A percentile compares a stretch with the other conserved stretches of the same genome.
phyloP scores from a whole-genome alignment of 2,113 vertebrate species.

The Ochotona princeps region DNA sequence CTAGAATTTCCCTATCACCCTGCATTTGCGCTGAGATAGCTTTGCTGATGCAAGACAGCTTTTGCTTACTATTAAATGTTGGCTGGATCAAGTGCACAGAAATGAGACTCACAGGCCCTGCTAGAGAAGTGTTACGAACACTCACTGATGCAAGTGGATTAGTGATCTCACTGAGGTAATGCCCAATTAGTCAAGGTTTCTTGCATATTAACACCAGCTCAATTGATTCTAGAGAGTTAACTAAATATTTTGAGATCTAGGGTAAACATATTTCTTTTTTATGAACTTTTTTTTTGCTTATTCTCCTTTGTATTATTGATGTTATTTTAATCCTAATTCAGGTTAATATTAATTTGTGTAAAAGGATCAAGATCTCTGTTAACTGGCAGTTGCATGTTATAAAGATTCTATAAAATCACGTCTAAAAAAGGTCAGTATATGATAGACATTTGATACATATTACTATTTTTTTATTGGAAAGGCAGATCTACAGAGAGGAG shows the following conservation, averaged over 20 bases:
- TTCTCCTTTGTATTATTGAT: neutral
- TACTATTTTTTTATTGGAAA: too few species aligned
- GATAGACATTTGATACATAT: neutral
- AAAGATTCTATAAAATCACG: neutral
- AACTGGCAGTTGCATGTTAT: neutral
- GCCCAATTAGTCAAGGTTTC: neutral
- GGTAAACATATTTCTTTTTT: neutral
- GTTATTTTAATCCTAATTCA: neutral
- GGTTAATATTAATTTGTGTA: neutral
- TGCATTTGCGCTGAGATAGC: neutral
- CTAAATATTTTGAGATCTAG: neutral
- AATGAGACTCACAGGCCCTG: neutral
- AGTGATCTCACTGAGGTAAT: neutral
- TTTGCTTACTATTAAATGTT: neutral
- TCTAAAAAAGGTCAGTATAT: neutral
- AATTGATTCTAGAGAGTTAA: neutral
- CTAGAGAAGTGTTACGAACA: neutral
- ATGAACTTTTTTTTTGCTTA: neutral
- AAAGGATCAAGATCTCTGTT: neutral
- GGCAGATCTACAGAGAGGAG: too few species aligned
- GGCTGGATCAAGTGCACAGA: neutral
- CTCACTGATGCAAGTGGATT: neutral
- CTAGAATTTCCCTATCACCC: neutral
- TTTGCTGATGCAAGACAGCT: neutral
- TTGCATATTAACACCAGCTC: neutral